These are phyloP conservation scores for Aporophyla nigra DNA, from an alignment of 2,888 invertebrate genomes.

Conservation along the genomic window DNA sequence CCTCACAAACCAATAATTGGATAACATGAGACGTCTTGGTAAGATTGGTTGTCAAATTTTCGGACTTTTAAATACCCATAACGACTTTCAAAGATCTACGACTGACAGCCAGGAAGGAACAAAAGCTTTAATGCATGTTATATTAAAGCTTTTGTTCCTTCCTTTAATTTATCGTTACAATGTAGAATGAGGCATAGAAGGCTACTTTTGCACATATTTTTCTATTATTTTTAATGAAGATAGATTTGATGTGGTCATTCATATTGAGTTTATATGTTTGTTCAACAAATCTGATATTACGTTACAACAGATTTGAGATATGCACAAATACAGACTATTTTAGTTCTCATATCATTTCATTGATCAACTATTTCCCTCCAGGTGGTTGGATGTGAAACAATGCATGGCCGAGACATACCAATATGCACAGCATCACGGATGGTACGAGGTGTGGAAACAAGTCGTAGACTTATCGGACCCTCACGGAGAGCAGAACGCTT, in stretches of 20 bases:
- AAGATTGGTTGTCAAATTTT: not conserved
- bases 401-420: constrained; percentile 94
- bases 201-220: not conserved
- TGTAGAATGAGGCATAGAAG: not conserved
- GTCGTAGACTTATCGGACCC: constrained; percentile 96
- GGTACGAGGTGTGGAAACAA: constrained; percentile 96
- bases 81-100: not conserved
- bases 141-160: no score
- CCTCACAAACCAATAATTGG: not conserved
- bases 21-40: not conserved
- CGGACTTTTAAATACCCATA: not conserved
- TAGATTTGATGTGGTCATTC: not conserved
- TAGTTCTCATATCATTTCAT: not conserved
- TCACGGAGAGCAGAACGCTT: constrained; percentile 97
- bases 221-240: not conserved
- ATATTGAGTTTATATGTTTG: not conserved
- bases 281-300: not conserved
- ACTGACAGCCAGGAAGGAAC: not conserved
- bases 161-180: not conserved
- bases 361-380: constrained; percentile 54
- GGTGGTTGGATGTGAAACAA: constrained; percentile 95
- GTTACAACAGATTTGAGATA: not conserved
- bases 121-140: not conserved
- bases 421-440: constrained; percentile 96
- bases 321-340: not conserved